A percentile compares a stretch with the other conserved stretches of the same genome.
Evolutionary conservation across 2,888 invertebrate species (phyloP).

Genomic region (Chalcosyrphus nemorum): DNA sequence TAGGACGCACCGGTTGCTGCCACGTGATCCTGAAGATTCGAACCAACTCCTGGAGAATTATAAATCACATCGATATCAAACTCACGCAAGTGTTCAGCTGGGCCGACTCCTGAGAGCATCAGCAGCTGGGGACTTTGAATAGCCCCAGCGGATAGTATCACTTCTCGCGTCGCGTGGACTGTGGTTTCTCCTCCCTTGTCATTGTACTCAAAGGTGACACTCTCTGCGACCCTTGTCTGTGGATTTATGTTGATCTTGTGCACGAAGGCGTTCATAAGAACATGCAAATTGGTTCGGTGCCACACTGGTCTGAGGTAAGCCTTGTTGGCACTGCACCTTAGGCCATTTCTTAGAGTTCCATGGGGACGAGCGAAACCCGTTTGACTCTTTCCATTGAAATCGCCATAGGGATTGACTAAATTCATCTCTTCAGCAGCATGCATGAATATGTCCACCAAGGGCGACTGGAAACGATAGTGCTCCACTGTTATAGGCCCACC

Average conservation of each 20-base stretch:
- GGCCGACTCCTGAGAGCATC: slow-evolving; percentile 93
- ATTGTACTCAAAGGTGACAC: slow-evolving; percentile 85
- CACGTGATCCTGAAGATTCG: slow-evolving; percentile 92
- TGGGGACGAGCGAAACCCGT: slow-evolving; percentile 90
- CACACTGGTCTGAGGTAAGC: slow-evolving; percentile 88
- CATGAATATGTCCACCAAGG: slow-evolving; percentile 87
- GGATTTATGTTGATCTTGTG: slow-evolving; percentile 86
- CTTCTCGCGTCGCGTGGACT: slow-evolving; percentile 87
- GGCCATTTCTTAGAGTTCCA: slow-evolving; percentile 89
- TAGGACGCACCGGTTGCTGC: slow-evolving; percentile 90
- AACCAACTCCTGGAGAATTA: slow-evolving; percentile 88
- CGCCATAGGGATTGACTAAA: slow-evolving; percentile 84
- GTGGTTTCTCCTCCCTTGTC: slow-evolving; percentile 79
- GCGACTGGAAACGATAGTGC: slow-evolving; percentile 87
- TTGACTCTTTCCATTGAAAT: slow-evolving; percentile 91
- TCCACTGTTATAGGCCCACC: slow-evolving; percentile 90
- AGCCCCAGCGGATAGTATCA: slow-evolving; percentile 93
- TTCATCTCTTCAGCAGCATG: slow-evolving; percentile 88
- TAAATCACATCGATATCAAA: slow-evolving; percentile 86
- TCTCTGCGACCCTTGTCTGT: slow-evolving; percentile 85
- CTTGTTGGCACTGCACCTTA: slow-evolving; percentile 92
- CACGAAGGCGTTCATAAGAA: slow-evolving; percentile 87
- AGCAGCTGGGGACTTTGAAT: slow-evolving; percentile 93
- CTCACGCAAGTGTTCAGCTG: slow-evolving; percentile 84
- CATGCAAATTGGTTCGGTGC: slow-evolving; percentile 88